phyloP scores from a whole-genome alignment of 1,140 invertebrate species.

The Portunus trituberculatus region DNA sequence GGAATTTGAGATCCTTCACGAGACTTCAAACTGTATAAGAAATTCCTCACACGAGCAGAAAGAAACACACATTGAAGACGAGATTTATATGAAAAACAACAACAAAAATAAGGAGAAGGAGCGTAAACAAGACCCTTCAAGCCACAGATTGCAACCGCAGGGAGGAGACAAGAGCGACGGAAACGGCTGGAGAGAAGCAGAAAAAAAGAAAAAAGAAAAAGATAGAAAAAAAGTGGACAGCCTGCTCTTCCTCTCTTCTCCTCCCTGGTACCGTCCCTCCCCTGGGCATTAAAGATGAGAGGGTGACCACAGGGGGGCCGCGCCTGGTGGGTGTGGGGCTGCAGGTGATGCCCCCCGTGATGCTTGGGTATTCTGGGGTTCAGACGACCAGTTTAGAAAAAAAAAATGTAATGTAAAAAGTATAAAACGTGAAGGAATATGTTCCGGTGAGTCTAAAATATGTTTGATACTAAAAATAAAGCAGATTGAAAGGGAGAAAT shows the following conservation, averaged over 20 bases:
- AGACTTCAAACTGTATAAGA: neutral
- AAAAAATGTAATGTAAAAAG: neutral
- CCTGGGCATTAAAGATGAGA: neutral
- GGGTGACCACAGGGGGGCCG: conserved; percentile 3
- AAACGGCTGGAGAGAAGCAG: neutral
- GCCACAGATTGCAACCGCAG: neutral
- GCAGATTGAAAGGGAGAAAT: too few relatives aligned
- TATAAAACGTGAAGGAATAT: neutral
- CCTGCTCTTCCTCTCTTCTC: neutral
- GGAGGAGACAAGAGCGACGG: neutral
- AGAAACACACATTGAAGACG: neutral
- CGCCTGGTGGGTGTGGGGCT: neutral
- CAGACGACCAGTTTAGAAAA: neutral
- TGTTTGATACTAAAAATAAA: too few relatives aligned
- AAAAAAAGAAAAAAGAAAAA: too few relatives aligned
- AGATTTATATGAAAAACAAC: neutral
- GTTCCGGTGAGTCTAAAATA: too few relatives aligned
- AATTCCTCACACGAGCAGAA: neutral
- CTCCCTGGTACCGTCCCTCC: neutral
- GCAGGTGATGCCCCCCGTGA: neutral
- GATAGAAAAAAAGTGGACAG: neutral
- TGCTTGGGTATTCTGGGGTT: neutral
- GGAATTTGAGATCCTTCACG: neutral
- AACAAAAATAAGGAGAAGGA: neutral
- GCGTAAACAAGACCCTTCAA: neutral